Base-by-base conservation (phyloP, 2,113 vertebrate genomes). In the Colossoma macropomum region DNA sequence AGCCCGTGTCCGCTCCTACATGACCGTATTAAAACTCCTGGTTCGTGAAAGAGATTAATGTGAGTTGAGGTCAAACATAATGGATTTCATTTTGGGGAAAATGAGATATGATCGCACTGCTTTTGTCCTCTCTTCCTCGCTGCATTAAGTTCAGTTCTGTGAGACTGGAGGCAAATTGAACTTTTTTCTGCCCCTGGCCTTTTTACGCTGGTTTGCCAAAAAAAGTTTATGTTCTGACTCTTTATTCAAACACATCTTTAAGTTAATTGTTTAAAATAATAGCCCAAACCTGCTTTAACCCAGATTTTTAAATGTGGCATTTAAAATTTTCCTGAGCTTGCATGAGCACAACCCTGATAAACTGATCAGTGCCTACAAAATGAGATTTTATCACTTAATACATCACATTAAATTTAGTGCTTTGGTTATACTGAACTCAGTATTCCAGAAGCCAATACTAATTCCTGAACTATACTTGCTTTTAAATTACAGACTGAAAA, bases 21-120 rank as follows among this genome's bases (percentile, higher is more conserved):
- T 81, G 81, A 72, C 77, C 77, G 91, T 86, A 92, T 90, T 80
- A 91, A 90, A 90, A 91, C 84, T 86, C 90, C 90, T 52, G 82
- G 88, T 89, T 89, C 84, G 86, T 90, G 89, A 89, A 79, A 90
- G 79, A 90, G 91, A 92, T 93, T 92, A 91, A 88, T 76, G 76
- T 11, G 75, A 89, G 89, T 90, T 77, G 87, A 92, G 92, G 91
- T 92, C 91, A 93, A 87, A 90, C 79, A 89, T 89, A 92, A 93
- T 88, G 82, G 89, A 83, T 90, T 91, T 84, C 75, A 84, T 93
- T 92, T 91, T 86, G 86, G 77, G 75, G 56, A 81, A 88, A 90
- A 90, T 84, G 79, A 89, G 89, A 92, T 91, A 90, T 87, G 89
- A 92, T 91, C 91, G 85, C 87, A 75, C 71, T 65, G 74, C 78